Conservation (phyloP, 64 coral and sea anemone genomes). For the Orbicella faveolata region DNA sequence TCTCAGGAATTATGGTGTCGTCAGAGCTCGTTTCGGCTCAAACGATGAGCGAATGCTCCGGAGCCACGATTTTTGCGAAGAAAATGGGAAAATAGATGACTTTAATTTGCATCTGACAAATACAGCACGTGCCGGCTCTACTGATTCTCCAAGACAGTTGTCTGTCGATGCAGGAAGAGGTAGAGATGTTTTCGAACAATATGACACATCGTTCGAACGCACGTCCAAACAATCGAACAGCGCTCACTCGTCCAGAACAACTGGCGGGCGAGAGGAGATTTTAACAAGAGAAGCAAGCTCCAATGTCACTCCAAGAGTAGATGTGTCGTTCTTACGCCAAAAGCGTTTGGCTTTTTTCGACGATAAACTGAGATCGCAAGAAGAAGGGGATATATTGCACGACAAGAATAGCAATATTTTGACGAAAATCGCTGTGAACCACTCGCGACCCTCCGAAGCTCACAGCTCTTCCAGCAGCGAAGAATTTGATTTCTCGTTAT, state of each 20-base stretch:
- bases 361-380: not conserved
- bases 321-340: constrained; percentile 47
- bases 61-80: not conserved
- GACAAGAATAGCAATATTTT: constrained; percentile 9
- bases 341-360: constrained; percentile 69
- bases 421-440: not conserved
- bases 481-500: not conserved
- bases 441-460: not conserved
- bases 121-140: not conserved
- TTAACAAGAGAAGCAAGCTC: not conserved
- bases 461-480: not conserved
- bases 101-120: constrained; percentile 18
- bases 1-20: constrained; percentile 27
- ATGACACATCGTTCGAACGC: not conserved
- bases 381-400: not conserved
- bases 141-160: not conserved
- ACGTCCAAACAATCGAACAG: not conserved
- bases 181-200: not conserved
- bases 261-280: not conserved
- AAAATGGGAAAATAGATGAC: constrained; percentile 40
- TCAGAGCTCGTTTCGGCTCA: constrained; percentile 30
- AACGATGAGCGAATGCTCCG: constrained; percentile 19
- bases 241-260: not conserved
- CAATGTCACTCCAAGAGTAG: constrained; percentile 27
- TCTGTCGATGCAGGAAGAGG: not conserved